A percentile compares a stretch with the other conserved stretches of the same genome.
phyloP scores from a whole-genome alignment of 2,888 invertebrate species.

The Syritta pipiens region DNA sequence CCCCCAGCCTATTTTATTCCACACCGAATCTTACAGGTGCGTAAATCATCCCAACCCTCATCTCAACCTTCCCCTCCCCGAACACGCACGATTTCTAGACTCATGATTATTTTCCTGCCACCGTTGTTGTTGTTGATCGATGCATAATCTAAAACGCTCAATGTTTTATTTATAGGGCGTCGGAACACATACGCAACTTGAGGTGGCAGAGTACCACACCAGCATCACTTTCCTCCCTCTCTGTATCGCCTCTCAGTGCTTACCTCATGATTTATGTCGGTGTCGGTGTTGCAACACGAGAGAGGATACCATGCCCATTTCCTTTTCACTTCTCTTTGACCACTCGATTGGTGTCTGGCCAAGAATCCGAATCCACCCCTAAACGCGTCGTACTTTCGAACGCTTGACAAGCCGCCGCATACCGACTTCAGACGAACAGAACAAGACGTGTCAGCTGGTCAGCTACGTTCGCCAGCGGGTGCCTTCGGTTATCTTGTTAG shows the following conservation, averaged over 20 bases:
- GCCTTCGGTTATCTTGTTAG: slow-evolving; percentile 62
- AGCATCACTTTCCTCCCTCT: slow-evolving; percentile 43
- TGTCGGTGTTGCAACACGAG: slow-evolving; percentile 53
- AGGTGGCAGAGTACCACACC: slow-evolving; percentile 30
- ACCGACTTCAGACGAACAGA: slow-evolving; percentile 13
- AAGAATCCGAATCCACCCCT: slow-evolving; percentile 44
- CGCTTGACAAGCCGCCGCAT: slow-evolving; percentile 39
- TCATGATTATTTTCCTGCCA: no score
- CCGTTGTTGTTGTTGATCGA: no score
- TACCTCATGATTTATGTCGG: slow-evolving; percentile 42
- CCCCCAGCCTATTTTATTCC: slow-evolving; percentile 49
- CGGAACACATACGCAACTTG: slow-evolving; percentile 18
- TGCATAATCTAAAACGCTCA: slow-evolving; percentile 43
- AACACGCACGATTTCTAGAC: slow-evolving; percentile 46
- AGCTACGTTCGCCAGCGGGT: slow-evolving; percentile 41
- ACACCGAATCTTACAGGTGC: slow-evolving; percentile 53
- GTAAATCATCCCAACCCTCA: slow-evolving; percentile 58
- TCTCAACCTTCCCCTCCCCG: not conserved
- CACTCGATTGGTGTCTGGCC: slow-evolving; percentile 45
- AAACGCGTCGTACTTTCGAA: slow-evolving; percentile 45
- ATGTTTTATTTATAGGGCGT: slow-evolving; percentile 66
- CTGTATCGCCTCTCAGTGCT: slow-evolving; percentile 33
- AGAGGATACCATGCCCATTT: slow-evolving; percentile 46
- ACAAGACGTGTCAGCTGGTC: slow-evolving; percentile 58
- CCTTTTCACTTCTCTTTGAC: slow-evolving; percentile 51